phyloP scores from a whole-genome alignment of 2,888 invertebrate species.

The Panzeria rudis region DNA sequence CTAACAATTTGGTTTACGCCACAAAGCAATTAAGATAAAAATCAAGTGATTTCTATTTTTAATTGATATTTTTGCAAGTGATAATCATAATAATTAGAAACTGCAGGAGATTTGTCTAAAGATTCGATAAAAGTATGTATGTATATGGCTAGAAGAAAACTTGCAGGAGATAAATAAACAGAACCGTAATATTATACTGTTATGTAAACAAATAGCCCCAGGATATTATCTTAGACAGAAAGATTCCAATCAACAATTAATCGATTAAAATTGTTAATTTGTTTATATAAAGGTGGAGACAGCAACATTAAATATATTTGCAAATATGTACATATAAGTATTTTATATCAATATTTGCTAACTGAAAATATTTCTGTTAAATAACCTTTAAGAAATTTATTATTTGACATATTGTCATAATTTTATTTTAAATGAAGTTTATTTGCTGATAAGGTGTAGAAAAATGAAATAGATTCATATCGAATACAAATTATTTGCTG shows the following conservation, averaged over 20 bases:
- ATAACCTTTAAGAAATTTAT: too few relatives aligned
- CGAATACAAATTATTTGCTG: too few relatives aligned
- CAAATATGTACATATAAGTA: not conserved
- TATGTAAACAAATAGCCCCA: conserved; percentile 55
- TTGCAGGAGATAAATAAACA: not conserved
- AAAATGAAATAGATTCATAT: too few relatives aligned
- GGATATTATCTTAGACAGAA: conserved; percentile 25
- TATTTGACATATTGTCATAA: too few relatives aligned
- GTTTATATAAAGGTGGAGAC: conserved; percentile 28
- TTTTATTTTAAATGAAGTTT: too few relatives aligned
- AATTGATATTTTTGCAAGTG: conserved; percentile 70
- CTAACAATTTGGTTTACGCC: conserved; percentile 49
- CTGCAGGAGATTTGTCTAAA: conserved; percentile 63
- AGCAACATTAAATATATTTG: not conserved
- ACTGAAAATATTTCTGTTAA: not conserved
- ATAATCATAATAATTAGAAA: conserved; percentile 69
- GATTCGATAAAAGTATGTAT: conserved; percentile 14
- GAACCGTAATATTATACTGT: conserved; percentile 49
- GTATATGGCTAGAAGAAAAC: not conserved
- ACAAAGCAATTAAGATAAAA: conserved; percentile 65
- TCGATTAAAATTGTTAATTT: conserved; percentile 19
- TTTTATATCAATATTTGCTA: conserved; percentile 8
- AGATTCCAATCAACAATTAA: conserved; percentile 46
- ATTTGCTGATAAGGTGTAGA: too few relatives aligned
- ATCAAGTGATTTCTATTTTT: conserved; percentile 61